Evolutionary conservation across 2,113 vertebrate species (phyloP).

Genomic region (Brachypteracias leptosomus): DNA sequence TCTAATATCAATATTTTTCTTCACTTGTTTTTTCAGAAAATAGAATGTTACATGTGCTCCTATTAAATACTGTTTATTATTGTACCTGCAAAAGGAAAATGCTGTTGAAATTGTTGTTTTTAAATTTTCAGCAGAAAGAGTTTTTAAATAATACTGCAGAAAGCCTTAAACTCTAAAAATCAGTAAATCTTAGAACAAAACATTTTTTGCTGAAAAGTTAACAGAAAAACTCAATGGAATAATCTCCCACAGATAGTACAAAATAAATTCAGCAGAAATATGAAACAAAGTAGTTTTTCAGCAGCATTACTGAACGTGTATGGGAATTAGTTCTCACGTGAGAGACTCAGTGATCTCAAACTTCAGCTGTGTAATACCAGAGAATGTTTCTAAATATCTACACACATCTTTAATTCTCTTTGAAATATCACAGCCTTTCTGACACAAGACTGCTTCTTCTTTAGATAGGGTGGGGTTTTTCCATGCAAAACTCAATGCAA

Average conservation of each 20-base stretch:
- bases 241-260: background rate
- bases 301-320: background rate
- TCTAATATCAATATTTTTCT: background rate
- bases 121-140: background rate
- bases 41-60: background rate
- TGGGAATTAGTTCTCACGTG: background rate
- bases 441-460: background rate
- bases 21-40: background rate
- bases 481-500: background rate
- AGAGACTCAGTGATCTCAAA: background rate
- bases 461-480: background rate
- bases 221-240: background rate
- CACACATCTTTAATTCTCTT: background rate
- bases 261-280: conserved; percentile 26
- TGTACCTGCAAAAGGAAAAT: background rate
- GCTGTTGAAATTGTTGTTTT: background rate
- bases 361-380: background rate
- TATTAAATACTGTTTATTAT: background rate
- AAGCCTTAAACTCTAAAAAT: background rate
- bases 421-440: background rate
- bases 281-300: background rate
- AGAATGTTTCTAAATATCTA: background rate
- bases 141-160: background rate
- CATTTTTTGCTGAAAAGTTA: background rate
- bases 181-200: background rate